These are phyloP conservation scores for Petroica traversi DNA, from an alignment of 2,113 vertebrate genomes.

Conservation along the genomic window DNA sequence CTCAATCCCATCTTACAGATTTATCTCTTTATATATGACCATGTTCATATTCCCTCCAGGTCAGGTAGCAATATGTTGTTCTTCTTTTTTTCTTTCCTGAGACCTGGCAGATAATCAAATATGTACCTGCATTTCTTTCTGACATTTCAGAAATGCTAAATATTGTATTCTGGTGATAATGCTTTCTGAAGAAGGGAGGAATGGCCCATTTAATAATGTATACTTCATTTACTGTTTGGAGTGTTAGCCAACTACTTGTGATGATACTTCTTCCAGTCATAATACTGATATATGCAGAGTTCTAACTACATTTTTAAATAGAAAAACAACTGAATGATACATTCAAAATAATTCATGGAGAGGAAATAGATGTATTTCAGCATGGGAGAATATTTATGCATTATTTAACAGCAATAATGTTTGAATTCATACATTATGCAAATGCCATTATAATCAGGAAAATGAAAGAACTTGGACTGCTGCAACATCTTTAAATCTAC, in stretches of 20 bases:
- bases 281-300: constrained; percentile 58
- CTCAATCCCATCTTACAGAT: constrained; percentile 5
- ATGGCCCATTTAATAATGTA: constrained; percentile 69
- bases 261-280: constrained; percentile 56
- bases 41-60: constrained; percentile 23
- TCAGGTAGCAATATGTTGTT: constrained; percentile 12
- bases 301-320: constrained; percentile 73
- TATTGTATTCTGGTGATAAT: constrained; percentile 55
- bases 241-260: constrained; percentile 46
- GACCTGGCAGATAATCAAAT: constrained; percentile 40
- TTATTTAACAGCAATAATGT: constrained; percentile 85
- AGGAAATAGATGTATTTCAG: constrained; percentile 77
- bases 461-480: constrained; percentile 76
- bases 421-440: constrained; percentile 86
- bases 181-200: constrained; percentile 26
- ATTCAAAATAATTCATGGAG: constrained; percentile 76
- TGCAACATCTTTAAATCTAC: constrained; percentile 71
- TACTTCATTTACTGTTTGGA: constrained; percentile 70
- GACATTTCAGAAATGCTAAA: constrained; percentile 61
- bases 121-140: constrained; percentile 40
- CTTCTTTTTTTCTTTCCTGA: background rate
- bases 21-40: constrained; percentile 17
- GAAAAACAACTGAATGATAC: constrained; percentile 70
- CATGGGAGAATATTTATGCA: constrained; percentile 82
- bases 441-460: constrained; percentile 79